These are phyloP conservation scores for Hyles vespertilio DNA, from an alignment of 1,140 invertebrate species.

Conservation along the genomic window DNA sequence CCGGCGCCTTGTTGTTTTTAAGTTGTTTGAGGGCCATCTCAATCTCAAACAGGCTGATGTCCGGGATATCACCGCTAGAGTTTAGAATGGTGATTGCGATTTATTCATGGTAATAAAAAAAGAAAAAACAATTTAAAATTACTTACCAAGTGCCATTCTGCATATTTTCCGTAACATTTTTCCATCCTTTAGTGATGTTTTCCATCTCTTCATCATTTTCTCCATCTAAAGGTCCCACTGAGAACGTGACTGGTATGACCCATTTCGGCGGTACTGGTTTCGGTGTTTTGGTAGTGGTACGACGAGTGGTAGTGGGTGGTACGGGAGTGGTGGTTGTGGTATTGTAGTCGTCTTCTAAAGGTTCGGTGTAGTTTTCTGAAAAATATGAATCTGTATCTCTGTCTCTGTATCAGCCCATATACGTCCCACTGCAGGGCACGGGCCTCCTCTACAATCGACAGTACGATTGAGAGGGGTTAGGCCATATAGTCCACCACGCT, in stretches of 20 bases:
- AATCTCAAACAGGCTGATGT: no score
- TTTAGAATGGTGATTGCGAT: no score
- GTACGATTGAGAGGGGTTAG: no score
- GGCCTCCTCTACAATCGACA: no score
- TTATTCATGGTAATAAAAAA: no score
- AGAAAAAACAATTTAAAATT: neutral
- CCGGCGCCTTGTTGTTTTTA: no score
- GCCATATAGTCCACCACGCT: no score
- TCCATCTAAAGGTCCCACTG: slow-evolving; percentile 40
- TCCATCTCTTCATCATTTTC: slow-evolving; percentile 27
- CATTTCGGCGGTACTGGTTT: slow-evolving; percentile 50
- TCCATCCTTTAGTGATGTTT: slow-evolving; percentile 39
- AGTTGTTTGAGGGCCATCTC: no score
- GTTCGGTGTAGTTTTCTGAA: slow-evolving; percentile 55
- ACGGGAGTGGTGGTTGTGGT: slow-evolving; percentile 40
- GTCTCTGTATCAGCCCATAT: no score
- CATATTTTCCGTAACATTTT: slow-evolving; percentile 38
- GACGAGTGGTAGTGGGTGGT: slow-evolving; percentile 36
- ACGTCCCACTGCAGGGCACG: no score
- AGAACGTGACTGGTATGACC: slow-evolving; percentile 61
- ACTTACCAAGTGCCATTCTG: slow-evolving; percentile 60
- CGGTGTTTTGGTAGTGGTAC: slow-evolving; percentile 36
- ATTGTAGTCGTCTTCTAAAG: slow-evolving; percentile 49
- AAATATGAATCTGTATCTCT: no score
- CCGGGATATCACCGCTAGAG: no score